Percentiles rank a stretch among this genome's conserved stretches.
phyloP scores from a whole-genome alignment of 2,113 vertebrate species.

The Trogon melanurus region DNA sequence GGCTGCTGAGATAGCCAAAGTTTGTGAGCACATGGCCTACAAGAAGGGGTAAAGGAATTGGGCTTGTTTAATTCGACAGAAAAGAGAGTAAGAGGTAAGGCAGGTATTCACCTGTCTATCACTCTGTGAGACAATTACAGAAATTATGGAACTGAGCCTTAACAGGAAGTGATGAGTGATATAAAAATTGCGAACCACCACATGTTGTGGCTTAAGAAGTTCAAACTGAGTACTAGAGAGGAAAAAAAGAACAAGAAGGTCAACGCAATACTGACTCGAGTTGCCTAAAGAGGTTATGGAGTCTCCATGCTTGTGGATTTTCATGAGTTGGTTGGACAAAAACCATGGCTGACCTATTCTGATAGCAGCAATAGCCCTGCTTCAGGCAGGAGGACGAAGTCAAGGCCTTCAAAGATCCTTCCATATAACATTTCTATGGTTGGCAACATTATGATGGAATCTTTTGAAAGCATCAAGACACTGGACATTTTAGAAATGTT shows the following conservation, averaged over 20 bases:
- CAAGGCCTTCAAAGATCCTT: background rate
- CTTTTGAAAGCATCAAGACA: background rate
- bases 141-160: background rate
- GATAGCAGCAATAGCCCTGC: background rate
- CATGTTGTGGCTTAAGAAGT: background rate
- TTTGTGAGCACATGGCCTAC: background rate
- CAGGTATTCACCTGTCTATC: background rate
- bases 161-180: background rate
- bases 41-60: background rate
- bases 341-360: background rate
- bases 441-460: background rate
- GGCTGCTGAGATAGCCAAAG: background rate
- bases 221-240: background rate
- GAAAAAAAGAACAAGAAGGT: background rate
- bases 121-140: background rate
- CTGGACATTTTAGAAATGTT: background rate
- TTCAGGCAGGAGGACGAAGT: accelerated
- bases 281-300: background rate
- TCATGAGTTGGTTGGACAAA: background rate
- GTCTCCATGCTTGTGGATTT: background rate
- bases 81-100: background rate
- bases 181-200: background rate
- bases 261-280: background rate
- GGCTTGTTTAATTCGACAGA: background rate
- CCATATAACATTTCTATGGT: background rate